A percentile compares a stretch with the other conserved stretches of the same genome.
phyloP scores from a whole-genome alignment of 2,113 vertebrate species.

The Pterocles gutturalis region DNA sequence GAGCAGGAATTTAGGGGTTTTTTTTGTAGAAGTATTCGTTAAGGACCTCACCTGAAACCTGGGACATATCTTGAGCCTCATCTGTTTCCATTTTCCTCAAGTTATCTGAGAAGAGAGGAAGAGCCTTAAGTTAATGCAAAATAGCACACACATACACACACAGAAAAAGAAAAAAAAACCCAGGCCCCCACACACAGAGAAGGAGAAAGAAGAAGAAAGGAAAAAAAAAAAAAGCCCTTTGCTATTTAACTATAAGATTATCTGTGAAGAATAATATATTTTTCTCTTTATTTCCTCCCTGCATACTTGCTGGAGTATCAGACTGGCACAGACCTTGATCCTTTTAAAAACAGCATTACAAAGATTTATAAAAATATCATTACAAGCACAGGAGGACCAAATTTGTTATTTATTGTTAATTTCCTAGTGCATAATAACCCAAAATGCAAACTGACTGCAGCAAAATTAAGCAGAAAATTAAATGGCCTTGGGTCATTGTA shows the following conservation, averaged over 20 bases:
- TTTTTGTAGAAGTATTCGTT: not conserved
- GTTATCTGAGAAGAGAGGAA: constrained; percentile 86
- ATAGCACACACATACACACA: constrained; percentile 44
- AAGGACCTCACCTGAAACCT: constrained; percentile 92
- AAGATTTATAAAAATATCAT: constrained; percentile 99
- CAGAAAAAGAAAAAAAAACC: not conserved
- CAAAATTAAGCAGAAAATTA: constrained; percentile 99
- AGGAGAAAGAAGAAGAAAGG: constrained; percentile 21
- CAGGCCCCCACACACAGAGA: not conserved
- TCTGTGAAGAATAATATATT: constrained; percentile 79
- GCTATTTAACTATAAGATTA: constrained; percentile 77
- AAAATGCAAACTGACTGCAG: constrained; percentile 99
- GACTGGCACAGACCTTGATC: constrained; percentile 86
- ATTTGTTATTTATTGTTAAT: constrained; percentile 99
- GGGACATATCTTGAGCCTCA: constrained; percentile 95
- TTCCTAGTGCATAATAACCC: constrained; percentile 99
- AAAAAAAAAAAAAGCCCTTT: not conserved
- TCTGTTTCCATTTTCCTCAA: constrained; percentile 96
- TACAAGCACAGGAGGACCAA: constrained; percentile 91
- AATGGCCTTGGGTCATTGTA: constrained; percentile 98
- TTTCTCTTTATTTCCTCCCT: constrained; percentile 80
- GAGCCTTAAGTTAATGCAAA: constrained; percentile 78
- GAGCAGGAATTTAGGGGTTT: constrained; percentile 37
- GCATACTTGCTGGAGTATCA: constrained; percentile 79
- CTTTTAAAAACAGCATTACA: constrained; percentile 92